Conservation (phyloP, 1,140 invertebrate genomes). For the Stenopsyche tienmushanensis region DNA sequence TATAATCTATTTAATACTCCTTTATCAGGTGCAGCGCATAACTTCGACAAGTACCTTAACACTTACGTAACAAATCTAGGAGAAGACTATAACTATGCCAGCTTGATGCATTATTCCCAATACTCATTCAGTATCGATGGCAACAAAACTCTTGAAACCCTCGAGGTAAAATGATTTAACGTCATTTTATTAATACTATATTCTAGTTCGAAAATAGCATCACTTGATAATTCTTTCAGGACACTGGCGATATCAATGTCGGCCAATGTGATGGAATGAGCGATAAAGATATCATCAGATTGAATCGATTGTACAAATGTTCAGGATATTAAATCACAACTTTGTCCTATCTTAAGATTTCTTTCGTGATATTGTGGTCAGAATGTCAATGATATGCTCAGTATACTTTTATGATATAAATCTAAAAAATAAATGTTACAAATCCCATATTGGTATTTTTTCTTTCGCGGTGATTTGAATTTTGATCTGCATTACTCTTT, state of each 20-base stretch:
- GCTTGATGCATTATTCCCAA: constrained; percentile 73
- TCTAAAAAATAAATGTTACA: no score
- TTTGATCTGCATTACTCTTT: no score
- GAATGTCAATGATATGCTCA: no score
- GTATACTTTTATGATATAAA: no score
- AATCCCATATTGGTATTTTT: no score
- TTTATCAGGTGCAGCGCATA: constrained; percentile 59
- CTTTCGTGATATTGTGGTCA: no score
- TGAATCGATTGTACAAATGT: constrained; percentile 29
- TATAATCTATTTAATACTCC: not conserved
- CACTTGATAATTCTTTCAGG: constrained; percentile 13
- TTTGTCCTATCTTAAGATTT: no score
- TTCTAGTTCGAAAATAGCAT: constrained; percentile 23
- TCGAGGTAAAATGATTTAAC: constrained; percentile 50
- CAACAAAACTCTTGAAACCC: constrained; percentile 61
- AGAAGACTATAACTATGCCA: constrained; percentile 66
- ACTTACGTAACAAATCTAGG: constrained; percentile 64
- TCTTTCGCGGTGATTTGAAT: no score
- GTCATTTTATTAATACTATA: not conserved
- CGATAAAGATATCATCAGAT: constrained; percentile 13
- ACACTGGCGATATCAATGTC: constrained; percentile 3
- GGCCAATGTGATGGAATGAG: constrained; percentile 19
- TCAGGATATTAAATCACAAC: constrained; percentile 17
- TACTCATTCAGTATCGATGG: constrained; percentile 67
- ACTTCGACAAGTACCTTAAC: constrained; percentile 69